Evolutionary conservation across 1,140 invertebrate genomes (phyloP), one percentile per base, ranked within the genome.

Genomic region (Achatina immaculata): DNA sequence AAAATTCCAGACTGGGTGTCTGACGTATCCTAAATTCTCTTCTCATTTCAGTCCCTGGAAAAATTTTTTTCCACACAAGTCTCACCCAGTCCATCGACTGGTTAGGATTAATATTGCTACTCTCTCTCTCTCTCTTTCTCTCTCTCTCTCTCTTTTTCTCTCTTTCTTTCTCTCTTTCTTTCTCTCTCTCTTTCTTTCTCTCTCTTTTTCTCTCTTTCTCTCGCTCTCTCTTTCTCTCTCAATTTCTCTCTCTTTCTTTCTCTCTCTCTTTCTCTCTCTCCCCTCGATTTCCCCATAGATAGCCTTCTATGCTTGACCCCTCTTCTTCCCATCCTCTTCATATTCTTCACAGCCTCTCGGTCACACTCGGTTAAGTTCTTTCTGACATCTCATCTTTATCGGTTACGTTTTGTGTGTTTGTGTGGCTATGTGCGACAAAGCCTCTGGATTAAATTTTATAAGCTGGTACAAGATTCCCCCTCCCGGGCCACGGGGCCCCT

Each of bases 61-160:
- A n/a, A n/a, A n/a, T n/a, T n/a, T n/a, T n/a, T n/a, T n/a, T n/a
- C n/a, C n/a, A n/a, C n/a, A n/a, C n/a, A n/a, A n/a, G n/a, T n/a
- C n/a, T n/a, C n/a, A n/a, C n/a, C n/a, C n/a, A n/a, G n/a, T n/a
- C n/a, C n/a, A n/a, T n/a, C n/a, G n/a, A n/a, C n/a, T n/a, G n/a
- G n/a, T n/a, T n/a, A n/a, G n/a, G n/a, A n/a, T n/a, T n/a, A n/a
- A 51, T 51, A 51, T 51, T 11, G 24, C 11, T 14, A 14, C 24
- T 51, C 24, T 51, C 48, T 51, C 11, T 51, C 48, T 51, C 24
- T 24, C 34, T 72, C 24, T 74, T 34, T 45, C 40, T 74, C 24
- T 45, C 24, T 45, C 36, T 74, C 72, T 77, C 24, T 66, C 31
- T 74, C 72, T 74, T 34, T 45, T 24, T 74, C 72, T 65, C 62